A percentile compares a stretch with the other conserved stretches of the same genome.
These are phyloP conservation scores for Theodoxus fluviatilis DNA, from an alignment of 2,888 invertebrate species.

Conservation along the genomic window DNA sequence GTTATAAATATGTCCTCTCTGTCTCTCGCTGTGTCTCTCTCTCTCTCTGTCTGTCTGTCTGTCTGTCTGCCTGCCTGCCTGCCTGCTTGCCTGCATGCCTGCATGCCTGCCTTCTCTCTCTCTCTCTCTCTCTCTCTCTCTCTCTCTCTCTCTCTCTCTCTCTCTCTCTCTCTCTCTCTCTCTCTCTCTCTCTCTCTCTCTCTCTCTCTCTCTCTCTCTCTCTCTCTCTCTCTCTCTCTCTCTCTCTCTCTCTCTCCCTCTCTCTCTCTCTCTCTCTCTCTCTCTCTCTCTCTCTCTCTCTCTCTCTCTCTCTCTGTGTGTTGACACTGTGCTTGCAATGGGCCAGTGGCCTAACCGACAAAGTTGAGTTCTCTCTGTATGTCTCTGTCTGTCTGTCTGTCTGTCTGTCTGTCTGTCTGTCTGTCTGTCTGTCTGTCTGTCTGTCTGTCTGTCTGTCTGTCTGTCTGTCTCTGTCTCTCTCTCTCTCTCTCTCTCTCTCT, in stretches of 20 bases:
- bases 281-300: not conserved
- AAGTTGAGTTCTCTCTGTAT: slow-evolving; percentile 14
- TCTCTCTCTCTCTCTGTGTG: not conserved
- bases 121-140: no score
- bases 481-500: slow-evolving; percentile 3
- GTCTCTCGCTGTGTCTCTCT: not conserved
- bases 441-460: slow-evolving; percentile 23
- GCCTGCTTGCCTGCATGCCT: no score
- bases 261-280: slow-evolving; percentile 13
- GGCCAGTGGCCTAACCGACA: no score
- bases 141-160: slow-evolving; percentile 22
- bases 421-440: slow-evolving; percentile 22
- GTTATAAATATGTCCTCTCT: not conserved
- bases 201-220: slow-evolving; percentile 18
- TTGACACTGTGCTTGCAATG: no score
- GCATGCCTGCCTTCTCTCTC: no score
- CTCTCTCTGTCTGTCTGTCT: no score
- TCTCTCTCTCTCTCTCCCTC: slow-evolving; percentile 18
- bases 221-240: slow-evolving; percentile 19
- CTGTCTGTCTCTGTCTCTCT: slow-evolving; percentile 22
- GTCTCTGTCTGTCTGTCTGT: slow-evolving; percentile 7
- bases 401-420: not conserved
- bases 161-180: slow-evolving; percentile 25
- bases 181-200: slow-evolving; percentile 25
- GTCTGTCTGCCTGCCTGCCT: no score